Conservation (phyloP, 2,113 vertebrate species). For the Chaetorhynchus papuensis region DNA sequence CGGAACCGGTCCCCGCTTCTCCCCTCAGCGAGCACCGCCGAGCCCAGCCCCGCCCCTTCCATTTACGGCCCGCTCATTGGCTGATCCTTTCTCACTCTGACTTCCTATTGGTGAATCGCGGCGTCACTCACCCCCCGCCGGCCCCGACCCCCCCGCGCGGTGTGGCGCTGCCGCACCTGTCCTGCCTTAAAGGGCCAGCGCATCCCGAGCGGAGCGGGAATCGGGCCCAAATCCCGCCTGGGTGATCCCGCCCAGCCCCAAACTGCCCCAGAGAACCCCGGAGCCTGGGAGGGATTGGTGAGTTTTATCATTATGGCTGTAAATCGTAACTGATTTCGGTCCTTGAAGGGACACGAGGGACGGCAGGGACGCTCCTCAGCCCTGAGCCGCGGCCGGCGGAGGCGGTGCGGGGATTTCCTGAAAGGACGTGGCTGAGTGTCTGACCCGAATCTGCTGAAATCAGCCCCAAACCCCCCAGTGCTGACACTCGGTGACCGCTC, state of each 20-base stretch:
- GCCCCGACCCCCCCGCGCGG: neutral
- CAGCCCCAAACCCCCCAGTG: neutral
- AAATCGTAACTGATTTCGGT: rapidly evolving
- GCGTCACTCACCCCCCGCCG: rapidly evolving
- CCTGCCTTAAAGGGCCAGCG: neutral
- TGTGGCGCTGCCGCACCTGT: neutral
- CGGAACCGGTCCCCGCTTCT: neutral
- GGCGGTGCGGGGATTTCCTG: neutral
- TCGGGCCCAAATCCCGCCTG: neutral
- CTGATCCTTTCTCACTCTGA: rapidly evolving
- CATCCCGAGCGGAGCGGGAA: rapidly evolving
- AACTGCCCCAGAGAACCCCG: neutral
- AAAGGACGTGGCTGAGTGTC: neutral
- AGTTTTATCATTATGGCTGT: rapidly evolving
- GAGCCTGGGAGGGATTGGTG: rapidly evolving
- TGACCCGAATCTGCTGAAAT: neutral
- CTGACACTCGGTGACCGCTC: rapidly evolving
- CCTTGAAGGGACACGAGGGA: neutral
- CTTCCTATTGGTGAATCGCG: rapidly evolving
- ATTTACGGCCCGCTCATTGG: neutral
- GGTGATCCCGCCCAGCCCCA: neutral
- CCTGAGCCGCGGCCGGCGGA: rapidly evolving
- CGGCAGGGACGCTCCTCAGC: too few species aligned
- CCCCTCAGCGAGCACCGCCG: neutral
- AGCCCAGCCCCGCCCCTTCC: neutral